phyloP scores from a whole-genome alignment of 2,113 vertebrate genomes.

The Lampris incognitus region DNA sequence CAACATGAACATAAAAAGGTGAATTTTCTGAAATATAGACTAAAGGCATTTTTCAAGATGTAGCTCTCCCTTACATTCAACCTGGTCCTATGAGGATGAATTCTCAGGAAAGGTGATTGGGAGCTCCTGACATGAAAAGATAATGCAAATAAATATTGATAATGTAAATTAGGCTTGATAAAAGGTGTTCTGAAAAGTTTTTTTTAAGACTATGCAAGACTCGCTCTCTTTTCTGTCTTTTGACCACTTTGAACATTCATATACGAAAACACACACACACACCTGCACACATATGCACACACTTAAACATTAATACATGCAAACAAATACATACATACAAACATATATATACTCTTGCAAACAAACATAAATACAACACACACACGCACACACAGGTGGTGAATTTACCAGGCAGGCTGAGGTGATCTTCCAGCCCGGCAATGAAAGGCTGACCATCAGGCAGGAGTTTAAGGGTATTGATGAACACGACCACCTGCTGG shows the following conservation, averaged over 20 bases:
- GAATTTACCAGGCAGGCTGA: slow-evolving; percentile 89
- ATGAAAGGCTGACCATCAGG: slow-evolving; percentile 86
- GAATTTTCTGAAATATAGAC: too few relatives aligned
- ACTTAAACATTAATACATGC: background rate
- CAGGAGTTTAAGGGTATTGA: slow-evolving; percentile 92
- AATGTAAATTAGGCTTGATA: too few relatives aligned
- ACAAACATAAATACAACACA: background rate
- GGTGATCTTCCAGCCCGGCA: slow-evolving; percentile 88
- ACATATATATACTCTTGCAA: background rate
- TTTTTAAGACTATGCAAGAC: too few relatives aligned
- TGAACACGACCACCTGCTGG: slow-evolving; percentile 92
- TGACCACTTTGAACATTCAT: background rate
- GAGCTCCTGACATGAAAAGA: too few relatives aligned
- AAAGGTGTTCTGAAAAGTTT: too few relatives aligned
- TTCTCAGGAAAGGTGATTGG: too few relatives aligned
- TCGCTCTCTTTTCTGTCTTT: background rate
- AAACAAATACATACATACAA: background rate
- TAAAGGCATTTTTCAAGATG: too few relatives aligned
- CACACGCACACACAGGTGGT: slow-evolving; percentile 80
- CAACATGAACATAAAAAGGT: too few relatives aligned
- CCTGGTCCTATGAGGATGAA: too few relatives aligned
- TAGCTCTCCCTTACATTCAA: too few relatives aligned
- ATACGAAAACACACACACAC: background rate
- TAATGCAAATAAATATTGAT: too few relatives aligned
- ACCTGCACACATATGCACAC: too few relatives aligned